phyloP scores from a whole-genome alignment of 2,113 vertebrate species.

The Myrmecophaga tridactyla region DNA sequence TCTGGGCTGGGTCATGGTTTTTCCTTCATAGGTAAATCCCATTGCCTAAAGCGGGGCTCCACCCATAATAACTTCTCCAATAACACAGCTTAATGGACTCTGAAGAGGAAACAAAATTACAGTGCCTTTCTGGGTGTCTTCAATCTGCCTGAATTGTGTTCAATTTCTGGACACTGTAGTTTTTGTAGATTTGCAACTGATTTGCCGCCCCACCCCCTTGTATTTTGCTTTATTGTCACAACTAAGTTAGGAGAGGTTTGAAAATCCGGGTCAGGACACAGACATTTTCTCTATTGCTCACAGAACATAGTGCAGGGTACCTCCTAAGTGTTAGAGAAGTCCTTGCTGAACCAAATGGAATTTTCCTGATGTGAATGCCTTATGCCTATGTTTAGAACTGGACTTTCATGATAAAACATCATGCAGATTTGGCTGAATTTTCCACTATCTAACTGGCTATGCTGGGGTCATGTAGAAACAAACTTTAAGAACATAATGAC shows the following conservation, averaged over 20 bases:
- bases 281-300: not conserved
- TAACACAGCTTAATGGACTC: not conserved
- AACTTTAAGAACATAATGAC: constrained; percentile 39
- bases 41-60: not conserved
- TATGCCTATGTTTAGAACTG: constrained; percentile 46
- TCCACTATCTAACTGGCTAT: constrained; percentile 43
- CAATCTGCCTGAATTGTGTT: not conserved
- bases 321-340: not conserved
- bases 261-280: not conserved
- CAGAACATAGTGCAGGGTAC: not conserved
- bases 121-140: not conserved
- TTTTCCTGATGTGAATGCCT: constrained; percentile 59
- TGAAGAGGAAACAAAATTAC: not conserved
- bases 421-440: constrained; percentile 51
- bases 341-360: constrained; percentile 57
- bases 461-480: constrained; percentile 41
- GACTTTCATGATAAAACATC: constrained; percentile 54
- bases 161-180: not conserved
- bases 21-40: not conserved
- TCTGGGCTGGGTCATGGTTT: not conserved
- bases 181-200: not conserved
- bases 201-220: not conserved
- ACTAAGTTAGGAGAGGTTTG: not conserved
- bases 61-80: not conserved
- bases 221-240: not conserved